Base-by-base conservation (phyloP, 2,797 vertebrate genomes). In the Oryzias sinensis region DNA sequence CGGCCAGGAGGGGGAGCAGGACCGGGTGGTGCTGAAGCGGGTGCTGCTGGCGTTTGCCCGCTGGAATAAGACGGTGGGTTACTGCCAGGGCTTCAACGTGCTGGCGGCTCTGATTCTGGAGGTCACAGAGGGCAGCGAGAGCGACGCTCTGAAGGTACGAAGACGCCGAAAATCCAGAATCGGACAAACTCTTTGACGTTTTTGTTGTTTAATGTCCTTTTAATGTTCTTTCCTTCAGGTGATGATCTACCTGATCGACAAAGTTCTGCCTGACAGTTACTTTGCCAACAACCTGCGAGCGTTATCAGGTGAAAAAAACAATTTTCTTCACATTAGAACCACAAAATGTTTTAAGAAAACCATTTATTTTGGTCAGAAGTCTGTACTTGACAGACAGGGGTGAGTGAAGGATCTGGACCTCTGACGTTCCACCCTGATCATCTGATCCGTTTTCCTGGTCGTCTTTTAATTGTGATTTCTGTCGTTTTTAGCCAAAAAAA, bases 211-310 rank as follows among this genome's bases (percentile, higher is more conserved):
- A 29, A 16, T 49, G 18, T 14, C 5, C 29, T 29, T 53, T 53
- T 33, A 49, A 13, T 27, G 4, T 27, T 27, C 6, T 27, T 4
- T 27, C 11, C 33, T 11, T 11, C 33, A 99, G 97, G 95, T 99
- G 79, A 99, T 99, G 97, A 97, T 99, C 89, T 99, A 97, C 72
- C 87, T 99, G 68, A 99, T 99, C 27, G 97, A 99, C 90, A 98
- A 99, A 79, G 97, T 99, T 53, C 93, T 99, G 74, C 97, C 97
- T 5, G 95, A 98, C 58, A 98, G 96, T 82, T 99, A 99, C 84
- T 99, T 99, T 88, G 97, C 97, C 72, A 97, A 99, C 88, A 99
- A 98, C 77, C 93, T 99, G 53, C 94, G 93, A 16, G 95, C 97
- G 0, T 85, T 99, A 15, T 99, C 97, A 82, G 88, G 88, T 89